Evolutionary conservation across 2,113 vertebrate genomes (phyloP), one percentile per base, ranked within the genome.

Genomic region (Lepus timidus): DNA sequence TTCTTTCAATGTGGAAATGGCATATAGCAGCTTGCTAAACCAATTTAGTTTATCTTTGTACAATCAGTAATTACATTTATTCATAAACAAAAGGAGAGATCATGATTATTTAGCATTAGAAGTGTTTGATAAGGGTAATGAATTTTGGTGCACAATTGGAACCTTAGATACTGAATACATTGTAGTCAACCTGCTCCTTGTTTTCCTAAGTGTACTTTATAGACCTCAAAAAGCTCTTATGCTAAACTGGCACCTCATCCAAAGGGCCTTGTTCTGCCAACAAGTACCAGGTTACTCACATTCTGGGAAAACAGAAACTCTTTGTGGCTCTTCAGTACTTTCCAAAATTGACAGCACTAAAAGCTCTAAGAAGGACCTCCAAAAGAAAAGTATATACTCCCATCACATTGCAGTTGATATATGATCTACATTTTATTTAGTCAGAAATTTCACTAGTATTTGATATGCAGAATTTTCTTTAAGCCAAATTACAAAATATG

Each of bases 31-130:
- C 39, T 90, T 93, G 36, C 71, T 91, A 91, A 94, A 9, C 9
- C 44, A 92, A 90, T 84, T 92, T 91, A 92, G 95, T 89, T 88
- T 71, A 13, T 64, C 74, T 93, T 95, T 88, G 23, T 67, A 31
- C 4, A 83, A 25, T 83, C 52, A 94, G 78, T 84, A 91, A 83
- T 95, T 85, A 9, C n/a, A 83, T 90, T 94, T 82, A 91, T 86
- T 87, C 68, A 49, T 64, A 93, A 90, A 92, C 20, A 76, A 97
- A 44, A 84, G 31, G 49, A 52, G 19, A 88, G 33, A 85, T 92
- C 79, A 67, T 61, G 27, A 82, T 88, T 93, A 79, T 75, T 95
- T 83, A 90, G 25, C 52, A 73, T 91, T 82, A 74, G 49, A 64
- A 44, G 61, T 90, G 29, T 80, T 87, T 94, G 70, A 83, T 86